Conservation (phyloP, 2,888 invertebrate genomes). For the Hetaerina titia region DNA sequence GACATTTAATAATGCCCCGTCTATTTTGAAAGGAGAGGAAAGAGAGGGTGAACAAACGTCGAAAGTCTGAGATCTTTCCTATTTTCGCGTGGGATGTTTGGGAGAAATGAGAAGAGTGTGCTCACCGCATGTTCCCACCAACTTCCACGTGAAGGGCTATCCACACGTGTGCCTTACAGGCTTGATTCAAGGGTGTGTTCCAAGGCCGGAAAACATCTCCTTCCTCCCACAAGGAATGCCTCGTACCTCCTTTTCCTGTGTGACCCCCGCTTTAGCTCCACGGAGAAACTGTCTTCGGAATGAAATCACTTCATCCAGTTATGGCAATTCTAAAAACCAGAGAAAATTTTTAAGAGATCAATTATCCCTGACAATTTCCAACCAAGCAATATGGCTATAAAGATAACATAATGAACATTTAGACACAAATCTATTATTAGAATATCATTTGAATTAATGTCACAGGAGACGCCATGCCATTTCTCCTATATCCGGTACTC, state of each 20-base stretch:
- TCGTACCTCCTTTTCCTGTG: neutral
- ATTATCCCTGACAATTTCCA: too few species aligned
- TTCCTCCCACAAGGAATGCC: neutral
- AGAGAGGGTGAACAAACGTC: neutral
- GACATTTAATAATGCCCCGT: neutral
- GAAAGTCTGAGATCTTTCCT: neutral
- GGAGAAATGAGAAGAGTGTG: neutral
- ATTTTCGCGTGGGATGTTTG: neutral
- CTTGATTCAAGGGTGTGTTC: neutral
- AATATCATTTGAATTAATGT: too few species aligned
- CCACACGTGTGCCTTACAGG: neutral
- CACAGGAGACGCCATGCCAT: too few species aligned
- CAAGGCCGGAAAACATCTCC: neutral
- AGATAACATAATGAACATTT: too few species aligned
- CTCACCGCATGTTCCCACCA: neutral
- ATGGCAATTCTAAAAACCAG: too few species aligned
- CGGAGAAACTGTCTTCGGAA: neutral
- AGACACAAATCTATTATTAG: too few species aligned
- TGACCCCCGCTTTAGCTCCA: neutral
- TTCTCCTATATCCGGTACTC: too few species aligned
- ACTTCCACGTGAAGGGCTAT: neutral
- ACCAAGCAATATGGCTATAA: too few species aligned
- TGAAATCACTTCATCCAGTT: neutral
- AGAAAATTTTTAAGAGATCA: too few species aligned
- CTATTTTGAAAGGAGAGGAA: neutral